These are phyloP conservation scores for Phalloptychus januarius DNA, from an alignment of 2,797 vertebrate species.

Conservation along the genomic window DNA sequence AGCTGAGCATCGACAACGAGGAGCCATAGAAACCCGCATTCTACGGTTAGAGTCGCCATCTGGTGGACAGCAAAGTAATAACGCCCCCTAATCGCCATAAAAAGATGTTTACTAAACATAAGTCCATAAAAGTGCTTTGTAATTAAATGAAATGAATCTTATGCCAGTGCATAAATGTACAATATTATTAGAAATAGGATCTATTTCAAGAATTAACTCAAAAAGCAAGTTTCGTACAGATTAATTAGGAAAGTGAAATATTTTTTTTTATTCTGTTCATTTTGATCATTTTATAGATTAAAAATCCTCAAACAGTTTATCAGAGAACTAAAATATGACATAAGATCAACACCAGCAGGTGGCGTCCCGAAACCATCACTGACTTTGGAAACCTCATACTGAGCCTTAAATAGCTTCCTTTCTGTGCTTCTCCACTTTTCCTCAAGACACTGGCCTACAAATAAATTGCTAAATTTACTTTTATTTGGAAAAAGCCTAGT, in stretches of 20 bases:
- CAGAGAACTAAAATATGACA: not conserved
- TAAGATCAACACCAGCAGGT: not conserved
- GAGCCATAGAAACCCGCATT: not conserved
- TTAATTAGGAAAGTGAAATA: not conserved
- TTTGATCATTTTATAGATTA: not conserved
- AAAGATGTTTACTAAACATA: not conserved
- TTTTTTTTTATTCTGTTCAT: not conserved
- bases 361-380: not conserved
- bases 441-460: not conserved
- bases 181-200: too few species aligned
- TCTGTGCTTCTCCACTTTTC: not conserved
- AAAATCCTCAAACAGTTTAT: not conserved
- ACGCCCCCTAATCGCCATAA: not conserved
- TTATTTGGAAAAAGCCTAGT: not conserved
- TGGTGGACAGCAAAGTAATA: conserved; percentile 48
- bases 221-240: not conserved
- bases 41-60: conserved; percentile 46
- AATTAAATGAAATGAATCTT: not conserved
- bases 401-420: not conserved
- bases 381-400: not conserved
- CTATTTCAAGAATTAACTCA: not conserved
- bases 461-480: not conserved
- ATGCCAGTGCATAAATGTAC: too few species aligned
- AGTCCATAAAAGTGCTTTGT: not conserved
- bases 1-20: not conserved